Evolutionary conservation across 2,888 invertebrate genomes (phyloP).

Genomic region (Zhuqinia jingwanae): DNA sequence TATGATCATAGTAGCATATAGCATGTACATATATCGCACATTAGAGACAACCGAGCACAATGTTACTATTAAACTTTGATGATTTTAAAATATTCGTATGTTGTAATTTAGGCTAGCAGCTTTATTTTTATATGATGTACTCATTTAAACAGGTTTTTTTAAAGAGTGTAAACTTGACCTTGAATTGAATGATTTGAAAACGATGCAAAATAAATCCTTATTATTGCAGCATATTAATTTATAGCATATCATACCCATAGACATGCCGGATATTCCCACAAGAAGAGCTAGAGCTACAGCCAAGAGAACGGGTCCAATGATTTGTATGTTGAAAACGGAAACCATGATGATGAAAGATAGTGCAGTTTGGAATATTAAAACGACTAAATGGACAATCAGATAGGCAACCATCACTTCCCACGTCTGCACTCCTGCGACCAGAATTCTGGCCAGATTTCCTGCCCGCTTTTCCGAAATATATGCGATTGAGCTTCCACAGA

Average conservation of each 20-base stretch:
- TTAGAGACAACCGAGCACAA: too few species aligned
- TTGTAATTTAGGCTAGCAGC: too few species aligned
- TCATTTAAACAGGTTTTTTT: too few species aligned
- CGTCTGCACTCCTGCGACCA: conserved; percentile 88
- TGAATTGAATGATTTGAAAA: too few species aligned
- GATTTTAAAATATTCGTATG: too few species aligned
- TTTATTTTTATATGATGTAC: too few species aligned
- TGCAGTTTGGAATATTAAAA: conserved; percentile 96
- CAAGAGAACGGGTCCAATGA: conserved; percentile 92
- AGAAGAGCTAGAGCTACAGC: conserved; percentile 92
- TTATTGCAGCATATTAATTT: not conserved
- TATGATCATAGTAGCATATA: not conserved
- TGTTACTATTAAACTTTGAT: too few species aligned
- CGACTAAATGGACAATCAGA: conserved; percentile 95
- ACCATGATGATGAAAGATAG: conserved; percentile 95
- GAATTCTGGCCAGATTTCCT: conserved; percentile 72
- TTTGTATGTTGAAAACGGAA: conserved; percentile 92
- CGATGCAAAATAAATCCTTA: too few species aligned
- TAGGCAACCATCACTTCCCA: conserved; percentile 96
- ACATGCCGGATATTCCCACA: conserved; percentile 97
- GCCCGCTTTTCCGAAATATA: conserved; percentile 75
- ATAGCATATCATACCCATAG: conserved; percentile 88
- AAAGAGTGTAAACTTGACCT: too few species aligned
- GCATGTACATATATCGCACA: too few species aligned
- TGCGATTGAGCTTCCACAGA: conserved; percentile 80